Conservation (phyloP, 1,140 invertebrate species). For the Cylas formicarius region DNA sequence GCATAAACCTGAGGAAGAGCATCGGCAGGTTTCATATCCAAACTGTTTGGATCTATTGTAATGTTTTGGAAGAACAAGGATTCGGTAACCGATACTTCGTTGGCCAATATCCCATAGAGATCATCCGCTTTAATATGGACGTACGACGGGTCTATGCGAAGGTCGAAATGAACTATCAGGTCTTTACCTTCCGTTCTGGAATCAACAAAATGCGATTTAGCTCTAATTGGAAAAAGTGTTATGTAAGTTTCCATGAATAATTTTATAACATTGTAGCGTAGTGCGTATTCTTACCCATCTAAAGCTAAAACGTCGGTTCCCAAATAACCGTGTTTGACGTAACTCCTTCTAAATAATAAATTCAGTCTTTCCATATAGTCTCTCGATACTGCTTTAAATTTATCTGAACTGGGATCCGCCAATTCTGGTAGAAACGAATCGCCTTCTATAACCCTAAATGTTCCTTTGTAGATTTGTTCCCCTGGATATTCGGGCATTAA, state of each 20-base stretch:
- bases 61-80: slow-evolving; percentile 54
- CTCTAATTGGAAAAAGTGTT: not conserved
- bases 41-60: slow-evolving; percentile 57
- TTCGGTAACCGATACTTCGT: slow-evolving; percentile 47
- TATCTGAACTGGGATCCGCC: slow-evolving; percentile 57
- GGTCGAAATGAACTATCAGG: slow-evolving; percentile 64
- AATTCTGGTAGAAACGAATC: slow-evolving; percentile 58
- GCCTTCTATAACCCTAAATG: slow-evolving; percentile 60
- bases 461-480: slow-evolving; percentile 72
- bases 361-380: slow-evolving; percentile 68
- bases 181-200: slow-evolving; percentile 55
- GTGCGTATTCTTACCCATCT: slow-evolving; percentile 58
- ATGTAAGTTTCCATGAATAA: not conserved
- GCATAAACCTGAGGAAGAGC: slow-evolving; percentile 46
- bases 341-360: slow-evolving; percentile 64
- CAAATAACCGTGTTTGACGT: slow-evolving; percentile 60
- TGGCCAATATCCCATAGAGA: slow-evolving; percentile 44
- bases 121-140: slow-evolving; percentile 48
- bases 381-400: slow-evolving; percentile 58
- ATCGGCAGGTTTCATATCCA: slow-evolving; percentile 57
- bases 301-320: slow-evolving; percentile 65
- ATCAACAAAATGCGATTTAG: slow-evolving; percentile 3
- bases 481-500: slow-evolving; percentile 64
- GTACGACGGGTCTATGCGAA: slow-evolving; percentile 59
- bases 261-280: not conserved